Base-by-base conservation (phyloP, 2,797 vertebrate genomes). In the Pseudocheirus occidentalis region DNA sequence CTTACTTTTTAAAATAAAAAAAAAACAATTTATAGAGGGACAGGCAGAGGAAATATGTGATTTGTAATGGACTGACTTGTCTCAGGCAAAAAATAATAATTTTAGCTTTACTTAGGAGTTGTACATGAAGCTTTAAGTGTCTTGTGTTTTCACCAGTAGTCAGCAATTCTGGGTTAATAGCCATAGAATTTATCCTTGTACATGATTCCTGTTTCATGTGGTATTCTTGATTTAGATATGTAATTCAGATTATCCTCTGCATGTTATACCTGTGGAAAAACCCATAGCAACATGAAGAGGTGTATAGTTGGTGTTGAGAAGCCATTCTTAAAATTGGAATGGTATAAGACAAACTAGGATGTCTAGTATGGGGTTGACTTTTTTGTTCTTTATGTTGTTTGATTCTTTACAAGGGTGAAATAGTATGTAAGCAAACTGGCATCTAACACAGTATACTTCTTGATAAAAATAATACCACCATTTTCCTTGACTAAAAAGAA, bases 401-500 rank as follows among this genome's bases (percentile, higher is more conserved):
- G 40, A 81, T 81, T 50, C 73, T 50, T 87, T 27, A 46, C 9
- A 12, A 87, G 73, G 40, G 40, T 27, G 40, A 87, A 87, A 27
- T 27, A 50, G 27, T 10, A 46, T 27, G 40, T 50, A 46, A 87
- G 73, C 73, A 87, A 87, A 87, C 40, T 50, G 40, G 46, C 73
- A 81, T 81, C 40, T 87, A 87, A 50, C 73, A 81, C 53, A 89
- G 46, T 93, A 93, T 93, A 66, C 57, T 94, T 97, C 18, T 62
- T 91, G 93, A 91, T 96, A 53, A 92, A 94, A 95, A 95, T 55
- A 96, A 81, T 81, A 90, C 96, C 89, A 28, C 21, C 94, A 93
- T 95, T 96, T 95, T 90, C 94, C 94, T 94, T 31, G 0, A 97
- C 96, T 97, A 97, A 97, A 98, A 94, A 95, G 57, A 94, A 91